These are phyloP conservation scores for Leptosomus discolor DNA, from an alignment of 2,113 vertebrate species.

Conservation along the genomic window DNA sequence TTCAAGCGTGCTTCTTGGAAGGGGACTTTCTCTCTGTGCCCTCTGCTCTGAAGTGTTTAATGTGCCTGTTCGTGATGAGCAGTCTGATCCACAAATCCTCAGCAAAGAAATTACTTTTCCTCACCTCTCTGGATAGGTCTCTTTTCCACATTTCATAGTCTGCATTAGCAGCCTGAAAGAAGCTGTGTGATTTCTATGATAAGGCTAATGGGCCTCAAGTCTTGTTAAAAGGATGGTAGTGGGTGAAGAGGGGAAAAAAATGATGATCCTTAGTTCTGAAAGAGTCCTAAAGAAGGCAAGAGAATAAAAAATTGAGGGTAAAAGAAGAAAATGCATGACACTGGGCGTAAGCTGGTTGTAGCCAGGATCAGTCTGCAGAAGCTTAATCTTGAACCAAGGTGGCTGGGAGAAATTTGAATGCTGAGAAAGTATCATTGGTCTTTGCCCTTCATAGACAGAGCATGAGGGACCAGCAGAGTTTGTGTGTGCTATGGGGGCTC, in stretches of 20 bases:
- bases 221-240: neutral
- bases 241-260: neutral
- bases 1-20: neutral
- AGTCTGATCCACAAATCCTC: neutral
- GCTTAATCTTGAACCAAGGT: neutral
- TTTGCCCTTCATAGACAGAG: neutral
- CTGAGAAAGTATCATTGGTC: neutral
- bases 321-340: neutral
- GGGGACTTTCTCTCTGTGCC: neutral
- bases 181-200: fast-evolving
- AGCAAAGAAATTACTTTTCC: neutral
- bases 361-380: neutral
- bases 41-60: neutral
- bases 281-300: neutral
- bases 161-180: fast-evolving
- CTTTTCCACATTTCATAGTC: neutral
- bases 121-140: neutral
- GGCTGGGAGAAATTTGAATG: neutral
- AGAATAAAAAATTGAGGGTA: neutral
- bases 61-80: neutral
- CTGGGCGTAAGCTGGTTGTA: neutral
- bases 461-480: neutral
- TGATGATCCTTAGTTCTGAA: neutral
- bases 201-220: neutral
- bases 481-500: fast-evolving